Evolutionary conservation across 2,888 invertebrate genomes (phyloP), one percentile per base, ranked within the genome.

Genomic region (Schizaphis graminum): DNA sequence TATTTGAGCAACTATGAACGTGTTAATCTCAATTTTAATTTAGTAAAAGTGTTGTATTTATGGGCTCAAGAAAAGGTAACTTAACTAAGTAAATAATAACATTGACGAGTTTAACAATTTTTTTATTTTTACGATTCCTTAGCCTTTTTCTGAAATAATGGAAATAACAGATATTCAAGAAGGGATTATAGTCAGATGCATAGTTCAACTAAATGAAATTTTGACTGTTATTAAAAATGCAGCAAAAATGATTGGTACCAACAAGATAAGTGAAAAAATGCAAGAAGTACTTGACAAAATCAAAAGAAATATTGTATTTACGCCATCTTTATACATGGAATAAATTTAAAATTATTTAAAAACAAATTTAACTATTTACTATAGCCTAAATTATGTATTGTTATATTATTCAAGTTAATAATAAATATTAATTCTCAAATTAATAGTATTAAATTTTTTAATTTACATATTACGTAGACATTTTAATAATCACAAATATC

Each of bases 241-340:
- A 0, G 99, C 99, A 0, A 97, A 98, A 94, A 98, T 98, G 57
- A 61, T 98, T 99, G 99, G 99, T 0, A 98, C 99, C 96, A 98
- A 99, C 0, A 97, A 97, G 26, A 96, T 99, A 7, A 98, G 98
- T 95, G 97, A 97, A 95, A 99, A 99, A 96, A 99, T 99, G 98
- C 98, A 99, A 96, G 98, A 98, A 96, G 98, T 99, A 0, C 98
- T 98, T 0, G 97, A 97, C 5, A 97, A 98, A 87, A 99, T 99
- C 95, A 99, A 99, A 96, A 96, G 99, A 94, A 99, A 99, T 96
- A 99, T 99, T 95, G 99, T 99, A 0, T 99, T 99, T 96, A 98
- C 99, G 47, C 99, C 99, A 57, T 99, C 99, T 96, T 97, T 99
- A 88, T 99, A 99, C 95, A 99, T 94, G 94, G 94, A 94, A 94